These are phyloP conservation scores for Callipepla californica DNA, from an alignment of 2,113 vertebrate species.

Conservation along the genomic window DNA sequence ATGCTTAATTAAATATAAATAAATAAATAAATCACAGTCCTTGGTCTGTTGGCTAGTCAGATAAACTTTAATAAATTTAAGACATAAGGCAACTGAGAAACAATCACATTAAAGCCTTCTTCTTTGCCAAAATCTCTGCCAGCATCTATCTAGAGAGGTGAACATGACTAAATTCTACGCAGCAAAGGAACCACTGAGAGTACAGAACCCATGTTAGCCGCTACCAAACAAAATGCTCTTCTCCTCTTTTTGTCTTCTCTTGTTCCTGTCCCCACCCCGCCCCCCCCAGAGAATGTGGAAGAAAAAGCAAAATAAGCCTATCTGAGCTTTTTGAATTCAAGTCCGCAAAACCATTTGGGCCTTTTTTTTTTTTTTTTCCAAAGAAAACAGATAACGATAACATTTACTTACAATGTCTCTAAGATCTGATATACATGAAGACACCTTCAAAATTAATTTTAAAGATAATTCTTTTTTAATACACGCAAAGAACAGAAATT, in stretches of 20 bases:
- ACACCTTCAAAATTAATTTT: background rate
- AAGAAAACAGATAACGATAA: background rate
- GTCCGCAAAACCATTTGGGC: background rate
- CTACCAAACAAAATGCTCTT: background rate
- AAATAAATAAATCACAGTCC: background rate
- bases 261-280: background rate
- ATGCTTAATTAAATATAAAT: background rate
- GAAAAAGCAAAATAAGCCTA: background rate
- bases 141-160: background rate
- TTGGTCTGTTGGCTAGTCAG: background rate
- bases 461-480: background rate
- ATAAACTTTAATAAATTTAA: background rate
- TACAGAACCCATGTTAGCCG: background rate
- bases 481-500: background rate
- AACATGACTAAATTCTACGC: background rate
- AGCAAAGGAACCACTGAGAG: background rate
- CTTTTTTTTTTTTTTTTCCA: background rate
- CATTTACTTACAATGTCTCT: background rate
- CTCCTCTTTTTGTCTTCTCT: background rate
- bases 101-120: background rate
- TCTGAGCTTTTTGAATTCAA: background rate
- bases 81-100: background rate
- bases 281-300: background rate
- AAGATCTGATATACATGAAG: background rate
- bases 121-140: background rate